Percentiles rank a stretch among this genome's conserved stretches.
phyloP scores from a whole-genome alignment of 2,113 vertebrate genomes.

The Nesoenas mayeri region DNA sequence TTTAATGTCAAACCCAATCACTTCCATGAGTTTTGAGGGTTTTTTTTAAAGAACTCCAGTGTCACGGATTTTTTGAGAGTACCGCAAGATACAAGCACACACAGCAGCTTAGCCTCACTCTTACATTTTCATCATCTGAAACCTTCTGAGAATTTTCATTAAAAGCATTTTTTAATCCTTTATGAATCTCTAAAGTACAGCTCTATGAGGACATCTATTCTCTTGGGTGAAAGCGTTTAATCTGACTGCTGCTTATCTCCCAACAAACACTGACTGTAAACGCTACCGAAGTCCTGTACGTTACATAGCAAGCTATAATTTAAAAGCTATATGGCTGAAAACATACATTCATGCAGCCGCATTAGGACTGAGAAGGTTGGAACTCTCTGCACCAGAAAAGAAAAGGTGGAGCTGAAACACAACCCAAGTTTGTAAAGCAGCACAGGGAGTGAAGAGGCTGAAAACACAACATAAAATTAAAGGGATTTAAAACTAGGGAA shows the following conservation, averaged over 20 bases:
- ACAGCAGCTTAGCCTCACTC: neutral
- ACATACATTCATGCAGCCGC: accelerated
- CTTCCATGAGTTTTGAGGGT: neutral
- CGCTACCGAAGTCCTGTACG: neutral
- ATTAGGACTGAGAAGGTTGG: neutral
- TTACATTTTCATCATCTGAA: neutral
- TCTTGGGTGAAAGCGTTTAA: neutral
- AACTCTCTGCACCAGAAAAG: neutral
- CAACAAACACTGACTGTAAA: neutral
- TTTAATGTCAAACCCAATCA: neutral
- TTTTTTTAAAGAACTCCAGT: neutral
- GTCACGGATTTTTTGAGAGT: neutral
- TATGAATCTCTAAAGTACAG: neutral
- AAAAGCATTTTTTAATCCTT: neutral
- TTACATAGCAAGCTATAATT: neutral
- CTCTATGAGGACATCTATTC: neutral
- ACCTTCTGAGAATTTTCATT: too few relatives aligned
- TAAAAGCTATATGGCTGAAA: neutral
- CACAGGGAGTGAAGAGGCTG: neutral
- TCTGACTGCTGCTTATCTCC: neutral
- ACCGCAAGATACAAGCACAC: neutral
- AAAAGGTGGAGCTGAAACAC: neutral
- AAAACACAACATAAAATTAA: neutral
- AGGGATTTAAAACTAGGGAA: neutral
- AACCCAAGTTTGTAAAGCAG: neutral